Evolutionary conservation across 2,888 invertebrate genomes (phyloP).

Genomic region (Leucophora obtusa): DNA sequence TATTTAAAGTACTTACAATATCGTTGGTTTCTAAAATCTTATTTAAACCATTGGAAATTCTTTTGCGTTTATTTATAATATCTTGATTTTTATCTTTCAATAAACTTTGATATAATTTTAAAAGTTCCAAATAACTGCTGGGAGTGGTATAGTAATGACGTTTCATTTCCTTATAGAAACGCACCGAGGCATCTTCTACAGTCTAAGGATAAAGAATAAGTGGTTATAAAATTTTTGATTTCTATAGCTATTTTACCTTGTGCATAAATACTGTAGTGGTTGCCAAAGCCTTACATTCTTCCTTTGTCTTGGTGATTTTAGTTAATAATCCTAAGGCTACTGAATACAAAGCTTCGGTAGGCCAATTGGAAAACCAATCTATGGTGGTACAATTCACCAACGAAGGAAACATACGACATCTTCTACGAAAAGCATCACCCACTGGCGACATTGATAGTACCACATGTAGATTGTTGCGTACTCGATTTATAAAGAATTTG

Average conservation of each 20-base stretch:
- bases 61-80: slow-evolving; percentile 82
- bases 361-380: slow-evolving; percentile 97
- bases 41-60: slow-evolving; percentile 87
- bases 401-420: slow-evolving; percentile 96
- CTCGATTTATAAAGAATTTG: slow-evolving; percentile 90
- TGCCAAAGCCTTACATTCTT: slow-evolving; percentile 80
- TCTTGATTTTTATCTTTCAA: slow-evolving; percentile 86
- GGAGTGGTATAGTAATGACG: slow-evolving; percentile 94
- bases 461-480: slow-evolving; percentile 90
- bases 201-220: slow-evolving; percentile 80
- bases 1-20: slow-evolving; percentile 68
- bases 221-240: not conserved
- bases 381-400: slow-evolving; percentile 96
- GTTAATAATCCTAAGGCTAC: slow-evolving; percentile 87
- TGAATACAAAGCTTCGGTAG: slow-evolving; percentile 89
- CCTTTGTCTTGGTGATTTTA: slow-evolving; percentile 80
- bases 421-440: slow-evolving; percentile 90
- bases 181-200: slow-evolving; percentile 87
- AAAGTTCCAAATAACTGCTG: slow-evolving; percentile 91
- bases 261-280: slow-evolving; percentile 86
- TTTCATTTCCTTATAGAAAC: slow-evolving; percentile 89
- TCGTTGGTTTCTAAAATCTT: slow-evolving; percentile 77
- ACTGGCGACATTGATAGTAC: slow-evolving; percentile 95
- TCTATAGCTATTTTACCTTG: slow-evolving; percentile 78
- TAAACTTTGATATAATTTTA: slow-evolving; percentile 87